These are phyloP conservation scores for Gavialis gangeticus DNA, from an alignment of 2,113 vertebrate species.

Conservation along the genomic window DNA sequence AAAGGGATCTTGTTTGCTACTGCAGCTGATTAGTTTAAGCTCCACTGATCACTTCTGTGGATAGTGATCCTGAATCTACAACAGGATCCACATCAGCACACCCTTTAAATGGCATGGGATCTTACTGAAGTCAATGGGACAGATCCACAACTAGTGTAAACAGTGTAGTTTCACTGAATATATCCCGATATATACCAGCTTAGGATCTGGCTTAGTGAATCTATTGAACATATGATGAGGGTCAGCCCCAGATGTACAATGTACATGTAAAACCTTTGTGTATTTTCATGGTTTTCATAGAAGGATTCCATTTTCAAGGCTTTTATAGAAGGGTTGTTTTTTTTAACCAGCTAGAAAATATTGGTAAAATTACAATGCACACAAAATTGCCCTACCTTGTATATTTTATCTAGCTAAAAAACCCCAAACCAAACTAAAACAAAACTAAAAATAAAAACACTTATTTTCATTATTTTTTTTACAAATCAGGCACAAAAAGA, in stretches of 20 bases:
- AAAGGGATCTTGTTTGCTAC: background rate
- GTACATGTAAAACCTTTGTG: background rate
- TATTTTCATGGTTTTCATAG: background rate
- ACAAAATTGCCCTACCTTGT: background rate
- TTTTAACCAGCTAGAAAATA: background rate
- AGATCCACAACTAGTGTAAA: background rate
- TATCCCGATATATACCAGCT: too few species aligned
- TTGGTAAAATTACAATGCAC: background rate
- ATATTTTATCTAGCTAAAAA: background rate
- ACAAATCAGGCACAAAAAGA: background rate
- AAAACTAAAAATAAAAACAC: too few species aligned
- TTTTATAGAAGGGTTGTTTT: background rate
- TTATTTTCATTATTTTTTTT: too few species aligned
- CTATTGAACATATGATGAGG: background rate
- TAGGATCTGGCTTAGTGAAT: background rate
- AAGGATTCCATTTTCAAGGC: too few species aligned
- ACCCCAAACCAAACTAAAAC: too few species aligned
- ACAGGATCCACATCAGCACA: fast-evolving
- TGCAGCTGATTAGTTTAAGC: fast-evolving
- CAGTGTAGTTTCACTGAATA: background rate
- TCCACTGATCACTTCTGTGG: background rate
- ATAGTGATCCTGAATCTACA: background rate
- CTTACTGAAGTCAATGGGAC: background rate
- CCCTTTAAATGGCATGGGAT: background rate
- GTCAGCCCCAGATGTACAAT: background rate